Percentiles rank a stretch among this genome's conserved stretches.
These are phyloP conservation scores for Sycophila sp. DNA, from an alignment of 1,140 invertebrate species.

Conservation along the genomic window DNA sequence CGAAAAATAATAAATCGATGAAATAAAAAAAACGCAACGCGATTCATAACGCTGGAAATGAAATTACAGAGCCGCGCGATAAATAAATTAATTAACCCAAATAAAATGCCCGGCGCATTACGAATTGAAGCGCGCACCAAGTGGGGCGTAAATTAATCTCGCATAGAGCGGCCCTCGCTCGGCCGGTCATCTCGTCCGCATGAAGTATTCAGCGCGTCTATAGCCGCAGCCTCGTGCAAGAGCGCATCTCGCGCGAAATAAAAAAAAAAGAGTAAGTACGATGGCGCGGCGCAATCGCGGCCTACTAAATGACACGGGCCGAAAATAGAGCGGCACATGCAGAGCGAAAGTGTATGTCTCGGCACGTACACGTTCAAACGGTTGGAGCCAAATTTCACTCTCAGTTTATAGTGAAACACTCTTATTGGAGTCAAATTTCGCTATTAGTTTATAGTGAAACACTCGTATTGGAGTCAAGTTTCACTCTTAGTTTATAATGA, in stretches of 20 bases:
- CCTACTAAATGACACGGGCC: constrained; percentile 20
- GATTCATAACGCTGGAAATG: too few species aligned
- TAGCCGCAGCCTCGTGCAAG: neutral
- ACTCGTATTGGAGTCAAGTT: too few species aligned
- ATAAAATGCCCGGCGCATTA: too few species aligned
- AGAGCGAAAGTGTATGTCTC: too few species aligned
- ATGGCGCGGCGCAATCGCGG: neutral
- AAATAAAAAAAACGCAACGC: neutral
- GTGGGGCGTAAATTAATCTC: constrained; percentile 19
- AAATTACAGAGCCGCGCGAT: neutral
- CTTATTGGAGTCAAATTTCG: too few species aligned
- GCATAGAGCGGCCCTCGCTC: too few species aligned
- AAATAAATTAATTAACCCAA: neutral
- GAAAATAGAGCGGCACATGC: constrained; percentile 29
- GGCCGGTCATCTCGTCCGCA: neutral
- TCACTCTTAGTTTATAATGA: too few species aligned
- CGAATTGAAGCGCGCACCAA: neutral
- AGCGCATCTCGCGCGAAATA: neutral
- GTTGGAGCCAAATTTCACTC: too few species aligned
- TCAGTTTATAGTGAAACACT: too few species aligned
- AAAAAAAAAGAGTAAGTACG: neutral
- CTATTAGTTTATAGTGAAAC: too few species aligned
- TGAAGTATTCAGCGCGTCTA: neutral
- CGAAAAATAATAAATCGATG: neutral
- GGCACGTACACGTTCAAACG: too few species aligned